Base-by-base conservation (phyloP, 2,888 invertebrate species). In the Empis livida region DNA sequence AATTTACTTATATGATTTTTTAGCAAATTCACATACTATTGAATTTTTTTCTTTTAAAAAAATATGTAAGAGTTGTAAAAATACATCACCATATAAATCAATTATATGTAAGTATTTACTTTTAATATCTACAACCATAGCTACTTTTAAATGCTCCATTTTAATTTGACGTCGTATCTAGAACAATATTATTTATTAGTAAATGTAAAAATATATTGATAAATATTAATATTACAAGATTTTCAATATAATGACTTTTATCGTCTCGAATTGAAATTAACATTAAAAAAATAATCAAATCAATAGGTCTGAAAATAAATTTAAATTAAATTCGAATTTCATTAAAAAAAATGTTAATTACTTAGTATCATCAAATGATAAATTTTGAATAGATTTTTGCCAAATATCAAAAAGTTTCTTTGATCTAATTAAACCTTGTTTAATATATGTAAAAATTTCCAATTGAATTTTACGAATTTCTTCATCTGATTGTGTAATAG, bases 251-350 rank as follows among this genome's bases (percentile, higher is more conserved):
- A 51, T 73, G 73, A 56, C 78, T 77, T 55, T 76, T 77, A 37
- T 75, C 74, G 58, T 76, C 76, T 46, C 74, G 71, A 44, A 73
- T 73, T n/a, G 77, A 72, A 54, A 79, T 76, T 16, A 83, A 64
- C 55, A 83, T 72, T n/a, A 83, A 60, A 15, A 85, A 62, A 52
- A 84, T 70, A 15, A 82, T 65, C 44, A 84, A 70, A 66, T 87
- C 85, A 50, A 86, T 72, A 1, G 83, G 73, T 66, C 79, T 80
- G 51, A 11, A 50, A 55, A 11, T 44, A 39, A 31, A n/a, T n/a
- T 5, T 42, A 15, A 20, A 31, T 38, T 38, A 16, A 16, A 38
- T 2, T n/a, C 2, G 2, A 38, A 38, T 16, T 14, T 5, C n/a
- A n/a, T 35, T 35, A n/a, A 35, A n/a, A 16, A 38, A 39, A 43